Conservation (phyloP, 1,140 invertebrate species). For the Catajapyx aquilonaris region DNA sequence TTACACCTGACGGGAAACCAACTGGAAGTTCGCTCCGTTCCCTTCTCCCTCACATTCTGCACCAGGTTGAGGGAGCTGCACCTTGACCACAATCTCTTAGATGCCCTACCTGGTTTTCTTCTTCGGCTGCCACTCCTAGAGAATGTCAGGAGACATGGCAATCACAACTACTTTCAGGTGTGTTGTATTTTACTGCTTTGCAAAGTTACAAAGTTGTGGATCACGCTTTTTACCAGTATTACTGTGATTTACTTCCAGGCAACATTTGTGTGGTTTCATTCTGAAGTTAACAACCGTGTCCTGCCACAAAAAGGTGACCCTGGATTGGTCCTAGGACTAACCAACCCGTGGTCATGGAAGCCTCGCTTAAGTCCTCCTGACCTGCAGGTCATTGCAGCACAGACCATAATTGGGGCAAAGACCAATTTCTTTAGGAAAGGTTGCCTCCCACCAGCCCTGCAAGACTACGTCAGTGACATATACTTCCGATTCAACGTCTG, state of each 20-base stretch:
- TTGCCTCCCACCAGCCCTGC: constrained; percentile 16
- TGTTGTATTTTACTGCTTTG: constrained; percentile 32
- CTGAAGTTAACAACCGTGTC: constrained; percentile 25
- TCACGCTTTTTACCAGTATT: too few relatives aligned
- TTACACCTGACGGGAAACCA: constrained; percentile 27
- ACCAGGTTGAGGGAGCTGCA: constrained; percentile 18
- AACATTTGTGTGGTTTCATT: constrained; percentile 31
- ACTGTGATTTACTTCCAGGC: too few relatives aligned
- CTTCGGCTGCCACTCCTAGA: constrained; percentile 21
- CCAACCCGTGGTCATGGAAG: constrained; percentile 3
- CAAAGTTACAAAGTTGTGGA: too few relatives aligned
- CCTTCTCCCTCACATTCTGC: constrained; percentile 25
- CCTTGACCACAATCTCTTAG: constrained; percentile 26
- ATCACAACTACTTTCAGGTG: constrained; percentile 30
- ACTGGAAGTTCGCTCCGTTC: constrained; percentile 25
- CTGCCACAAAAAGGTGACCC: constrained; percentile 9
- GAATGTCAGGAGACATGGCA: constrained; percentile 28
- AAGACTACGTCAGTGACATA: constrained; percentile 23
- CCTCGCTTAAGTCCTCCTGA: constrained; percentile 10
- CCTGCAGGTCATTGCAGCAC: constrained; percentile 21
- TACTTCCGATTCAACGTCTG: constrained; percentile 23
- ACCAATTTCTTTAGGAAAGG: constrained; percentile 20
- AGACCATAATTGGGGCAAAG: constrained; percentile 21
- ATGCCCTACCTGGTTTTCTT: constrained; percentile 28
- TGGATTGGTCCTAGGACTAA: background rate